These are phyloP conservation scores for Microtus ochrogaster DNA, from an alignment of 2,113 vertebrate species.

Conservation along the genomic window DNA sequence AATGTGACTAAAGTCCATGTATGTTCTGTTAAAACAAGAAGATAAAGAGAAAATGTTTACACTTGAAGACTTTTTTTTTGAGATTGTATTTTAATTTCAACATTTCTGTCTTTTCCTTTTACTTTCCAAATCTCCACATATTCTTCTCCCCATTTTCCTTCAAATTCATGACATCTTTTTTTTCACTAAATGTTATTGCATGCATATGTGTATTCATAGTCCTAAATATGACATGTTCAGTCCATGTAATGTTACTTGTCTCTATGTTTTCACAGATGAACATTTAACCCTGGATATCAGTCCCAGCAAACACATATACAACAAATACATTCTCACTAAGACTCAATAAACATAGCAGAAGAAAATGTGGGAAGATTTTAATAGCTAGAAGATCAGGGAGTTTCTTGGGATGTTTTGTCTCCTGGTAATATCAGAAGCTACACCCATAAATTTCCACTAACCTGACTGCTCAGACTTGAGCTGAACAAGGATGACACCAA, in stretches of 20 bases:
- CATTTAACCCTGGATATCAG: background rate
- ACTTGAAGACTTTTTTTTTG: background rate
- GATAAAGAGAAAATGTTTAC: background rate
- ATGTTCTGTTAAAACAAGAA: background rate
- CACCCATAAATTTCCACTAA: no score
- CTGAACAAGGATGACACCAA: no score
- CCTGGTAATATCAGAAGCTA: background rate
- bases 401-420: background rate
- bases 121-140: background rate
- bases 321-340: background rate
- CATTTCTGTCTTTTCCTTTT: background rate
- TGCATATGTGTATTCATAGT: background rate
- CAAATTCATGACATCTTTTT: background rate
- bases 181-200: background rate
- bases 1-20: slow-evolving; percentile 11
- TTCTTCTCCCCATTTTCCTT: no score
- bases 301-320: background rate
- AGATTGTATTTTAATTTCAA: background rate
- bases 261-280: background rate
- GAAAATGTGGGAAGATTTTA: background rate
- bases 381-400: background rate
- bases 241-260: background rate
- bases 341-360: no score
- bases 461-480: background rate
- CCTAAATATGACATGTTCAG: background rate